Evolutionary conservation across 53 echinoderm and acorn worm genomes (phyloP).

Genomic region (Glandiceps talaboti): DNA sequence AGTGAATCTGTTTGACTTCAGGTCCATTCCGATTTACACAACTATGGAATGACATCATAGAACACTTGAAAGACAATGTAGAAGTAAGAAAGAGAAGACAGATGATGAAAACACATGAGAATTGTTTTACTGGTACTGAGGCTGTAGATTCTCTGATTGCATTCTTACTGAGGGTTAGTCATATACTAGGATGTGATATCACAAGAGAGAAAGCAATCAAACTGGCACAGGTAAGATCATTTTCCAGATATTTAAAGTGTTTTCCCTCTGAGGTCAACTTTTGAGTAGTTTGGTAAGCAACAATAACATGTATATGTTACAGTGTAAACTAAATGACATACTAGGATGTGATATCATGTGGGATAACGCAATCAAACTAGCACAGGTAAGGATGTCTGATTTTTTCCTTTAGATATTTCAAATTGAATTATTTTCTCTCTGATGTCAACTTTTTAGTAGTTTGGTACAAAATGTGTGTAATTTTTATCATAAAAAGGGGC

Average conservation of each 20-base stretch:
- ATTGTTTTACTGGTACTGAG: constrained; percentile 77
- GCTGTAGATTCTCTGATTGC: constrained; percentile 62
- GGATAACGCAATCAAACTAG: constrained; percentile 71
- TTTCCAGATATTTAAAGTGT: not conserved
- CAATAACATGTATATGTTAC: too few species aligned
- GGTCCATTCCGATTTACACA: constrained; percentile 79
- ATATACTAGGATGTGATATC: constrained; percentile 32
- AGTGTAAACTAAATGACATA: too few species aligned
- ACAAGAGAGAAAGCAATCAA: constrained; percentile 72
- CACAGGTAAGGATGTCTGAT: constrained; percentile 64
- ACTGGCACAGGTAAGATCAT: constrained; percentile 49
- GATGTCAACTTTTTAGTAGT: too few species aligned
- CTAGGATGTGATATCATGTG: constrained; percentile 41
- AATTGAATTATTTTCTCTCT: too few species aligned
- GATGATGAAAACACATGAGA: constrained; percentile 58
- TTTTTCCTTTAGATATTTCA: too few species aligned
- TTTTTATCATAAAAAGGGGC: too few species aligned
- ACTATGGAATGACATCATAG: constrained; percentile 80
- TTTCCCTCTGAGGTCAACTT: too few species aligned
- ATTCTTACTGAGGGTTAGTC: constrained; percentile 41
- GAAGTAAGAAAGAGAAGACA: constrained; percentile 48
- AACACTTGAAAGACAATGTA: constrained; percentile 60
- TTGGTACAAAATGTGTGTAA: too few species aligned
- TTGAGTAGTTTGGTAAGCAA: too few species aligned
- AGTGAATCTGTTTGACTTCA: constrained; percentile 4